These are phyloP conservation scores for Semicossyphus pulcher DNA, from an alignment of 2,113 vertebrate species.

Conservation along the genomic window DNA sequence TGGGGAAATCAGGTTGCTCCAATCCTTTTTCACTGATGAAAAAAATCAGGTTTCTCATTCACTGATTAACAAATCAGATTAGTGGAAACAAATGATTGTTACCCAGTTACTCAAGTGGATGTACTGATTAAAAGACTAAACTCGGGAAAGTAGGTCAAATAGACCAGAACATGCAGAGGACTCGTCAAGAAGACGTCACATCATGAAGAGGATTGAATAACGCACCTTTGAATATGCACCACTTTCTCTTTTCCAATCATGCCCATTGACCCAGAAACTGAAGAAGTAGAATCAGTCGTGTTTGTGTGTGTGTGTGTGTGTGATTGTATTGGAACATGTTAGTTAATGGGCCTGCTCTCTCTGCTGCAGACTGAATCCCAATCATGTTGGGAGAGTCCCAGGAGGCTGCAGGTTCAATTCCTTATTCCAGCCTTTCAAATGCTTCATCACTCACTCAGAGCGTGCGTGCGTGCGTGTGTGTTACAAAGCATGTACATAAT, in stretches of 20 bases:
- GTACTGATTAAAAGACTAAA: no score
- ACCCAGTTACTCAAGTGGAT: neutral
- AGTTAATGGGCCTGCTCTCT: slow-evolving; percentile 15
- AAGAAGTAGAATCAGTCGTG: neutral
- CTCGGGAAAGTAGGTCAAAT: neutral
- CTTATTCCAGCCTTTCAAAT: slow-evolving; percentile 20
- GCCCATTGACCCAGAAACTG: neutral
- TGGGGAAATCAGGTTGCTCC: neutral
- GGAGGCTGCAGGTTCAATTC: slow-evolving; percentile 41
- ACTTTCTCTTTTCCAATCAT: neutral
- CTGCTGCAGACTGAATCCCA: slow-evolving; percentile 41
- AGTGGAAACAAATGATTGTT: neutral
- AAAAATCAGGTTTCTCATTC: neutral
- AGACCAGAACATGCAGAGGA: neutral
- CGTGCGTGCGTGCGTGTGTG: slow-evolving; percentile 12
- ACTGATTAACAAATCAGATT: neutral
- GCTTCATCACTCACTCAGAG: neutral
- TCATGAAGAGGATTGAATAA: neutral
- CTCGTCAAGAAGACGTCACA: neutral
- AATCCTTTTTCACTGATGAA: neutral
- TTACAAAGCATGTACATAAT: slow-evolving; percentile 11
- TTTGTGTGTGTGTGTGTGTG: slow-evolving; percentile 1
- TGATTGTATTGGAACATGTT: neutral
- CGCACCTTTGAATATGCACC: neutral
- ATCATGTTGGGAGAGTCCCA: slow-evolving; percentile 38